A percentile compares a stretch with the other conserved stretches of the same genome.
phyloP scores from a whole-genome alignment of 2,797 vertebrate genomes.

The Sardinella longiceps region DNA sequence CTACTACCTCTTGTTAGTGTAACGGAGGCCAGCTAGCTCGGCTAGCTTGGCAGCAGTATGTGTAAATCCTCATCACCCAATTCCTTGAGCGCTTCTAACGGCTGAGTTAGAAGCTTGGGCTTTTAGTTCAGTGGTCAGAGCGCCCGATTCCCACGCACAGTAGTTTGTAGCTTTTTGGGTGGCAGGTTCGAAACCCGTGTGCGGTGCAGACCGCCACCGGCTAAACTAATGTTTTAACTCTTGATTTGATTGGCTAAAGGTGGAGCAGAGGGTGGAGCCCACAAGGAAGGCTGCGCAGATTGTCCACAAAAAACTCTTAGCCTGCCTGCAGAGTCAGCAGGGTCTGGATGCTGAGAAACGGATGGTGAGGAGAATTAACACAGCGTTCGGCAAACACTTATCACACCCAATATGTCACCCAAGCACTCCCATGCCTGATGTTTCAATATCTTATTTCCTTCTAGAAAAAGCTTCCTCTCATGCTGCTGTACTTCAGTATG shows the following conservation, averaged over 20 bases:
- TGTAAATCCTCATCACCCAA: too few species aligned
- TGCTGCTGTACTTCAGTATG: constrained; percentile 89
- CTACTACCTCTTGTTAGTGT: not conserved
- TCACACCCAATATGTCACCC: not conserved
- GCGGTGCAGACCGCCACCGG: too few species aligned
- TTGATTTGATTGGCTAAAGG: constrained; percentile 69
- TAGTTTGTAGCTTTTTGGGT: too few species aligned
- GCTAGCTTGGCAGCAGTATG: too few species aligned
- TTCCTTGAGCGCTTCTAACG: too few species aligned
- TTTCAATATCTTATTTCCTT: constrained; percentile 4
- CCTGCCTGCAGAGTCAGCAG: constrained; percentile 88
- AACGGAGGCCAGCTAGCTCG: too few species aligned
- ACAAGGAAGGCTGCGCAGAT: constrained; percentile 88
- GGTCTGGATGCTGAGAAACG: constrained; percentile 89
- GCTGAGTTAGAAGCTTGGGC: too few species aligned
- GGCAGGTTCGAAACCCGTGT: too few species aligned
- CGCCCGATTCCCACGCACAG: too few species aligned
- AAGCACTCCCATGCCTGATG: not conserved
- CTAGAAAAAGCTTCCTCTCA: constrained; percentile 95
- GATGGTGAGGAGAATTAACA: constrained; percentile 79
- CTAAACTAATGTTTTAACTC: constrained; percentile 29
- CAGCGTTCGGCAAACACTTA: not conserved
- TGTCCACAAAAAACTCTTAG: constrained; percentile 88
- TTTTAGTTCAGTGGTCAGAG: too few species aligned
- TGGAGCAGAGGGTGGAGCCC: constrained; percentile 92